A percentile compares a stretch with the other conserved stretches of the same genome.
These are phyloP conservation scores for Gymnothorax reevesii DNA, from an alignment of 2,797 vertebrate genomes.

Conservation along the genomic window DNA sequence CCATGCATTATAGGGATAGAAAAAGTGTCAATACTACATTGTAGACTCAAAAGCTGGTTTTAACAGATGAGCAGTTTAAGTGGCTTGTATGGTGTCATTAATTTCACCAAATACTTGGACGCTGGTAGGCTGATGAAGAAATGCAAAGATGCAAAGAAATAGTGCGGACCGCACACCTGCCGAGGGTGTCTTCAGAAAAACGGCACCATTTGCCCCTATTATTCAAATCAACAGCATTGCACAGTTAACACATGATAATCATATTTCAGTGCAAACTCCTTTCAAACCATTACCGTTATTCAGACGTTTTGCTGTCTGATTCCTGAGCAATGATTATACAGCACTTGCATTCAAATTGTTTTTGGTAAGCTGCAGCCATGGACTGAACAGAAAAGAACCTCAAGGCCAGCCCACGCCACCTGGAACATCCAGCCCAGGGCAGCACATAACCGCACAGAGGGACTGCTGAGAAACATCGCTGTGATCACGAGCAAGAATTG, in stretches of 20 bases:
- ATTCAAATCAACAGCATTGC: not conserved
- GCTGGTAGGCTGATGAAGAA: not conserved
- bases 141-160: not conserved
- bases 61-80: not conserved
- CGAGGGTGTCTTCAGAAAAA: not conserved
- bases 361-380: conserved; percentile 3
- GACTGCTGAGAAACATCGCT: not conserved
- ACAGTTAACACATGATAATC: not conserved
- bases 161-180: not conserved
- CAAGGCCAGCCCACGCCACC: not conserved
- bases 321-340: conserved; percentile 10
- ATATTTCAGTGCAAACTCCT: not conserved
- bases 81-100: not conserved
- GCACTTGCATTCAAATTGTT: conserved; percentile 1
- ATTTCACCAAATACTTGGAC: not conserved
- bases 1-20: not conserved
- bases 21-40: not conserved
- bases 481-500: not conserved
- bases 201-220: not conserved
- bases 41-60: not conserved
- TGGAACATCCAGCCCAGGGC: not conserved
- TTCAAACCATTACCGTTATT: not conserved
- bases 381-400: not conserved
- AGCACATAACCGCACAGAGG: not conserved
- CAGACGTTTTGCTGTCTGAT: not conserved